Evolutionary conservation across 2,113 vertebrate genomes (phyloP).

Genomic region (Notothenia coriiceps): DNA sequence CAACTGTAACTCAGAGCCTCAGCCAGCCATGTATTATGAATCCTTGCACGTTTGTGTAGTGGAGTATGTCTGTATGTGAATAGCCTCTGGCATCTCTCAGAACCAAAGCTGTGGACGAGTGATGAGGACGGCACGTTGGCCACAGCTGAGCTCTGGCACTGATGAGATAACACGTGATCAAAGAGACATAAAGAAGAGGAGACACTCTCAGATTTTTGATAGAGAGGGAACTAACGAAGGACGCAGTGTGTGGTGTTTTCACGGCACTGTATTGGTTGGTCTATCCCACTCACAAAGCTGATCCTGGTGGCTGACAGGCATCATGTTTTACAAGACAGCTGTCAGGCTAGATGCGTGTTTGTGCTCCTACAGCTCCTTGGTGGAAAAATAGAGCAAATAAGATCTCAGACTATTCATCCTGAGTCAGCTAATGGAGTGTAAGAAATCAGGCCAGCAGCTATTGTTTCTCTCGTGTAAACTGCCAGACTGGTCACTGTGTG

Average conservation of each 20-base stretch:
- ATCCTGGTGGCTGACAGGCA: constrained; percentile 19
- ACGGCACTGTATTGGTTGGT: not conserved
- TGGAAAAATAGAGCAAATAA: constrained; percentile 34
- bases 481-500: constrained; percentile 20
- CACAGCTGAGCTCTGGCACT: constrained; percentile 74
- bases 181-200: constrained; percentile 63
- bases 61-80: constrained; percentile 43
- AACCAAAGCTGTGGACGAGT: constrained; percentile 25
- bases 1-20: too few species aligned
- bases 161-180: constrained; percentile 72
- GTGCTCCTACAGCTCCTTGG: not conserved
- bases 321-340: constrained; percentile 35
- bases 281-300: not conserved
- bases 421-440: constrained; percentile 38
- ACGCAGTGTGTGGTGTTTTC: constrained; percentile 18
- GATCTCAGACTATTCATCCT: constrained; percentile 15
- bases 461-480: constrained; percentile 14
- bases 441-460: constrained; percentile 30
- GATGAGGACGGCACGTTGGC: constrained; percentile 41
- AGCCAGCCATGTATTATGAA: not conserved
- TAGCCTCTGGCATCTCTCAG: constrained; percentile 52
- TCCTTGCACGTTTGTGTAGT: constrained; percentile 23
- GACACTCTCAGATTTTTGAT: constrained; percentile 44
- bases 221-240: constrained; percentile 46
- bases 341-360: constrained; percentile 7